Evolutionary conservation across 2,888 invertebrate species (phyloP), one percentile per base, ranked within the genome.

Genomic region (Chrysomela aeneicollis): DNA sequence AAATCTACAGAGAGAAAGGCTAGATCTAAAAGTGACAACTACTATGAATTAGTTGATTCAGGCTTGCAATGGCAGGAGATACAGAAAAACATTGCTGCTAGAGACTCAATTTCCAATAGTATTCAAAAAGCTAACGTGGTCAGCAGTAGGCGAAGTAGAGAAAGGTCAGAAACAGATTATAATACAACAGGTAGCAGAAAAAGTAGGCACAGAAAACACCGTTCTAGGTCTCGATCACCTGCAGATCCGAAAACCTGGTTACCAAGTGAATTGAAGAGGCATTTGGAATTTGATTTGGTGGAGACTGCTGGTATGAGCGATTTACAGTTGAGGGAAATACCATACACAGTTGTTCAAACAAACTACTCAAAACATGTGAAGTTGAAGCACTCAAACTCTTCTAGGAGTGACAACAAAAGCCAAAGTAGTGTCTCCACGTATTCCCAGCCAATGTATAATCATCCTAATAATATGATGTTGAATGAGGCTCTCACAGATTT

Each of bases 291-390:
- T 82, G 91, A 92, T 78, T 86, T 95, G 77, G 91, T 95, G 61
- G 95, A 95, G 75, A 95, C 95, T 0, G 87, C 91, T 19, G 95
- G 95, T 64, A 94, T 96, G 93, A 91, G 90, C 57, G 94, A 93
- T 77, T 90, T 90, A 71, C 94, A 94, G 79, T 86, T 94, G 22
- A 88, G 92, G 68, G 94, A 94, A 83, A 94, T 95, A 77, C 93
- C 94, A 1, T 95, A 95, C 81, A 94, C 93, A 0, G 93, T 94
- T 51, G 93, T 94, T 15, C 92, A 94, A 82, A 90, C 92, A 67
- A 82, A 80, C 79, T 87, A 87, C 74, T 86, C 87, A 30, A 86
- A 88, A 57, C 88, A 88, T 70, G 84, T 87, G 35, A 88, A 88
- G 74, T 82, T 88, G 17, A 82, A 82, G 71, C 78, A 77, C 47